These are phyloP conservation scores for Neodiprion lecontei DNA, from an alignment of 1,140 invertebrate species.

Conservation along the genomic window DNA sequence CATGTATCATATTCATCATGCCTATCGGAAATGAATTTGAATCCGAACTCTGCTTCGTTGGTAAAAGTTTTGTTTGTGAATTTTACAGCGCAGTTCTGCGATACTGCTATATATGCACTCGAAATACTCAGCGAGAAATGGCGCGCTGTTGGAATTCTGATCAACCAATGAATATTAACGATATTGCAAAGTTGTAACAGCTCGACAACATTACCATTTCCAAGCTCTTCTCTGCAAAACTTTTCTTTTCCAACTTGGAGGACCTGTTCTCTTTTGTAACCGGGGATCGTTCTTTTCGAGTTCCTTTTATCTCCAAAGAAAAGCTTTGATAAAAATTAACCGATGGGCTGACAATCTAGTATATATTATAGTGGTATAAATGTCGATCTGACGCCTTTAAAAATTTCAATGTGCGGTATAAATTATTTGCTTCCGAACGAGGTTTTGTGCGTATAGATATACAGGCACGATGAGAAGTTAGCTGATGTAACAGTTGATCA, in stretches of 20 bases:
- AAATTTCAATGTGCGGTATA: neutral
- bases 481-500: neutral
- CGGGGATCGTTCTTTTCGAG: neutral
- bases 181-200: neutral
- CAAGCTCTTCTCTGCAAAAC: neutral
- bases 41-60: neutral
- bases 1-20: neutral
- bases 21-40: neutral
- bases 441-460: too few species aligned
- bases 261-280: too few species aligned
- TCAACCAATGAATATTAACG: conserved; percentile 7
- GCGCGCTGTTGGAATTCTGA: neutral
- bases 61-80: neutral
- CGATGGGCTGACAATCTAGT: too few species aligned
- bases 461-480: neutral
- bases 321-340: neutral
- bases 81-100: neutral
- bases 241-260: neutral
- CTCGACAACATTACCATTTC: neutral
- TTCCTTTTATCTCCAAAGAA: neutral
- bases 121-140: neutral
- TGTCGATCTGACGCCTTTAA: neutral
- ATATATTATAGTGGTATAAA: neutral
- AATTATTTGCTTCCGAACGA: too few species aligned
- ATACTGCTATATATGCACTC: neutral